These are phyloP conservation scores for Sipha maydis DNA, from an alignment of 2,888 invertebrate genomes.

Conservation along the genomic window DNA sequence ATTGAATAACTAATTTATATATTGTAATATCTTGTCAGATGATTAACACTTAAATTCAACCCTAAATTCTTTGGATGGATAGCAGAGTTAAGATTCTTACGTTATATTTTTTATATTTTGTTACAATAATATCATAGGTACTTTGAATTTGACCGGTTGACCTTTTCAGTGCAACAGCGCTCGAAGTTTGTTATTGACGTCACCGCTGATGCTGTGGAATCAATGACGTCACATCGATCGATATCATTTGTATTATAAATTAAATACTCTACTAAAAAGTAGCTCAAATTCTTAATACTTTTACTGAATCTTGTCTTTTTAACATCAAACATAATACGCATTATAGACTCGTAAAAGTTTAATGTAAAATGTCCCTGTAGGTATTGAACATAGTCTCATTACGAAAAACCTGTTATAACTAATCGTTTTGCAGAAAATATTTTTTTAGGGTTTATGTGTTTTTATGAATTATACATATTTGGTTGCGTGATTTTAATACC, in stretches of 20 bases:
- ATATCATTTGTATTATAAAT: conserved; percentile 46
- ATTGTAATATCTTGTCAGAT: neutral
- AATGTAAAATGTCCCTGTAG: neutral
- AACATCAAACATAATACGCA: neutral
- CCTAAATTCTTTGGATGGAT: neutral
- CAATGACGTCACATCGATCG: conserved; percentile 56
- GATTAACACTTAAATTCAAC: neutral
- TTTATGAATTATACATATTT: neutral
- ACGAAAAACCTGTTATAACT: neutral
- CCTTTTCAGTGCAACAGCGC: conserved; percentile 51
- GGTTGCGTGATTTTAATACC: neutral
- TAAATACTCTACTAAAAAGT: neutral
- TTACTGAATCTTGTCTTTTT: neutral
- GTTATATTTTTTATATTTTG: neutral
- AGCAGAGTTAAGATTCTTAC: neutral
- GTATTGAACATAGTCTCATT: neutral
- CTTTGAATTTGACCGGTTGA: conserved; percentile 55
- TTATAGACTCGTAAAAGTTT: neutral
- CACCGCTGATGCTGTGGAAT: conserved; percentile 35
- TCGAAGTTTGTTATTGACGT: conserved; percentile 55
- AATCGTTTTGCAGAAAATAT: neutral
- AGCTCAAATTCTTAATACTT: neutral
- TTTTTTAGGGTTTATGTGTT: neutral
- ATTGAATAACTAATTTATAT: neutral
- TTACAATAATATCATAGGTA: neutral